Evolutionary conservation across 2,113 vertebrate genomes (phyloP), one percentile per base, ranked within the genome.

Genomic region (Cromileptes altivelis): DNA sequence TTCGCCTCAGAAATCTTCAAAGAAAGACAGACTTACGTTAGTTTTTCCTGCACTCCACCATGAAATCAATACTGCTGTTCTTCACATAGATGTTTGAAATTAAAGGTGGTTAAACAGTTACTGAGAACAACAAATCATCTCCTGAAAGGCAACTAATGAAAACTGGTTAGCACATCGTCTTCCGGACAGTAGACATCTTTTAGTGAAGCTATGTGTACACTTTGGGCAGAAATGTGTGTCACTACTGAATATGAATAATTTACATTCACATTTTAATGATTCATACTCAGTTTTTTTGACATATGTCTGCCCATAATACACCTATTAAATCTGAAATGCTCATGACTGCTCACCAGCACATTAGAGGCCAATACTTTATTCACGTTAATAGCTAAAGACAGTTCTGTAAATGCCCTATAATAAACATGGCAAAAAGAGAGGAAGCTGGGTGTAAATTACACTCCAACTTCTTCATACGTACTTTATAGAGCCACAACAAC

Each of bases 1-100:
- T 87, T 97, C 73, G 94, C 95, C 60, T 99, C 97, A 27, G 95
- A 94, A 65, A 95, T 86, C 97, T 99, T 80, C 11, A 79, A 70
- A 85, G 76, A 90, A 67, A 89, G 84, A 87, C 63, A 63, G 27
- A 52, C 3, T 50, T 15, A 50, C 14, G 63, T 81, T 37, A 45
- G 9, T 10, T 17, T 23, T 18, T 33, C 62, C 3, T 45, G 17
- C 21, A 42, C 3, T 57, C 40, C 14, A 12, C 23, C 11, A 6
- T 30, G n/a, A 50, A 60, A 11, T 23, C 0, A 60, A 30, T 2
- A 17, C 6, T 6, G 53, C 18, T 21, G 4, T 30, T 60, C 40
- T 47, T 19, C 23, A 60, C 40, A 14, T 14, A 57, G 19, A 10
- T 45, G 14, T n/a, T 33, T 23, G 4, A 60, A 23, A 21, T 9